Base-by-base conservation (phyloP, 1,140 invertebrate species). In the Megathymus violae region DNA sequence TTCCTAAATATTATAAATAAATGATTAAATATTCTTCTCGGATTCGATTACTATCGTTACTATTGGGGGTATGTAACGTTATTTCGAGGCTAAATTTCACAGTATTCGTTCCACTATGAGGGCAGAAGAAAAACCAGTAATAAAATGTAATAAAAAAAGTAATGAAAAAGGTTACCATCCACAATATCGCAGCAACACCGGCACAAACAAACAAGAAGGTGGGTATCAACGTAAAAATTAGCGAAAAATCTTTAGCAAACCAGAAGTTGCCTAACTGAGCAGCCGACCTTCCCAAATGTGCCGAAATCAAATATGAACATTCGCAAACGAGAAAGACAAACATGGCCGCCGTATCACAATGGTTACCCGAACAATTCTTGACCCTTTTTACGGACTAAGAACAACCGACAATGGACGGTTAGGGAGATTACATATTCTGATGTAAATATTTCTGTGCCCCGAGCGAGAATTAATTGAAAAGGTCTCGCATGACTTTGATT, bases 391-490 rank as follows among this genome's bases (percentile, higher is more conserved):
- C 72, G 69, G 61, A 56, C 73, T 75, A 69, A 74, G 67, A 74
- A 71, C 69, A 63, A 63, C 70, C 77, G 59, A 85, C 82, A 85
- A 86, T 80, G 76, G 75, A 44, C 71, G 71, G 66, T 80, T 76
- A 72, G 71, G 73, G 63, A 74, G 69, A 79, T 82, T 82, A 83
- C 72, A 85, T 84, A 86, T 86, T 84, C 79, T 76, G 80, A 86
- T 86, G 84, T 79, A 85, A 86, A 88, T 85, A 84, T 80, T 82
- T 75, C 76, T 69, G 65, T 63, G 69, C 69, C 74, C 64, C 76
- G 59, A 76, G 79, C 78, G 74, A 76, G 82, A 85, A 85, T 86
- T 86, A 88, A 88, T 86, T 86, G 83, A 86, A 88, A 86, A 86
- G 82, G 81, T 76, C 78, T 78, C 74, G 60, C 70, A 70, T 79